phyloP scores from a whole-genome alignment of 2,113 vertebrate species.

The Crotophaga sulcirostris region DNA sequence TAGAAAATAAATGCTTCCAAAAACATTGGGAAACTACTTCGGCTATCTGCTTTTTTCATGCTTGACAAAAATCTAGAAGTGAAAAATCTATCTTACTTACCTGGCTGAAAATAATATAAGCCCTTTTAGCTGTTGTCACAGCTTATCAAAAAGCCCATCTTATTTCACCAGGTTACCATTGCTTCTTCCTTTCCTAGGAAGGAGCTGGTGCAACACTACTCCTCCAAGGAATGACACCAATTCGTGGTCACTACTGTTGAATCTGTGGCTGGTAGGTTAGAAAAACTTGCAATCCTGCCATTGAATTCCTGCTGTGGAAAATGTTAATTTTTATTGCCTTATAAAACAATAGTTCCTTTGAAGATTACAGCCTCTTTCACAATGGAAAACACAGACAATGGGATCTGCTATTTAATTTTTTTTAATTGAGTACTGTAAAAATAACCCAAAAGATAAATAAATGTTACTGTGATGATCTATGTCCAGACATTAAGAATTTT shows the following conservation, averaged over 20 bases:
- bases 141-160: not conserved
- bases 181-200: not conserved
- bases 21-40: not conserved
- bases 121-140: not conserved
- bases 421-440: slow-evolving; percentile 77
- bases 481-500: slow-evolving; percentile 73
- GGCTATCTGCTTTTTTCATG: not conserved
- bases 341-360: slow-evolving; percentile 74
- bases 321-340: slow-evolving; percentile 61
- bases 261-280: not conserved
- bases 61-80: not conserved
- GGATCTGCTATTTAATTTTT: slow-evolving; percentile 79
- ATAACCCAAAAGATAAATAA: slow-evolving; percentile 78
- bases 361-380: slow-evolving; percentile 55
- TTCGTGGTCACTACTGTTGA: not conserved
- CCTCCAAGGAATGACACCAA: not conserved
- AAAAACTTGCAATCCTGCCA: slow-evolving; percentile 46
- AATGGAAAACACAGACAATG: slow-evolving; percentile 73
- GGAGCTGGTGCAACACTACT: not conserved
- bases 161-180: not conserved
- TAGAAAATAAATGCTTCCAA: not conserved
- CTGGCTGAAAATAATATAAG: not conserved
- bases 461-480: slow-evolving; percentile 70
- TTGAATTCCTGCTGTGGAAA: slow-evolving; percentile 67
- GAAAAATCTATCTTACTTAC: not conserved